Percentiles rank a stretch among this genome's conserved stretches.
Evolutionary conservation across 2,888 invertebrate species (phyloP).

Genomic region (Didymodactylos carnosus): DNA sequence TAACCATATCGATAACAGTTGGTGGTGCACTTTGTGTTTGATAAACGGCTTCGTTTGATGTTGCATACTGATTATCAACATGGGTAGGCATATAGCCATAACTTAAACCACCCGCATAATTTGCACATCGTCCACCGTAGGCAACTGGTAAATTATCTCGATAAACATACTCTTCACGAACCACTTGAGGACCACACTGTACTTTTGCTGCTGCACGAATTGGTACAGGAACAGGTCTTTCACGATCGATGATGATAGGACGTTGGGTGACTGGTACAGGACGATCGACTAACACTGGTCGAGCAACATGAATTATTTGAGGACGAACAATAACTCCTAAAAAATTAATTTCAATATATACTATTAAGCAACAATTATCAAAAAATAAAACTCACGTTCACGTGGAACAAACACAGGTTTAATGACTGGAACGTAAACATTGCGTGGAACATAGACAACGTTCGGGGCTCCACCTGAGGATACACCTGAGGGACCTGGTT

Average conservation of each 20-base stretch:
- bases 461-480: not conserved
- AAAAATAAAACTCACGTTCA: not conserved
- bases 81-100: not conserved
- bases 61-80: not conserved
- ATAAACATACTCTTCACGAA: not conserved
- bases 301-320: slow-evolving; percentile 14
- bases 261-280: slow-evolving; percentile 13
- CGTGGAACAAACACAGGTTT: slow-evolving; percentile 15
- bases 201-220: not conserved
- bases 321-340: slow-evolving; percentile 11
- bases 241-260: slow-evolving; percentile 13
- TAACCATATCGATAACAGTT: not conserved
- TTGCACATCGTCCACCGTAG: not conserved
- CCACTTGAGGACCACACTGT: too few species aligned
- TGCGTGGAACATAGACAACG: slow-evolving; percentile 12
- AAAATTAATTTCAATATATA: not conserved
- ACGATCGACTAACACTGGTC: slow-evolving; percentile 12
- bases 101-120: not conserved
- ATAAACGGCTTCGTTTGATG: not conserved
- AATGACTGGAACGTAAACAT: slow-evolving; percentile 15
- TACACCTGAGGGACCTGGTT: too few species aligned
- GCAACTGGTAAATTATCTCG: slow-evolving; percentile 1
- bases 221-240: slow-evolving; percentile 6
- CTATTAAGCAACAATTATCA: not conserved
- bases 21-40: not conserved